phyloP scores from a whole-genome alignment of 2,888 invertebrate species.

The Dione vanillae region DNA sequence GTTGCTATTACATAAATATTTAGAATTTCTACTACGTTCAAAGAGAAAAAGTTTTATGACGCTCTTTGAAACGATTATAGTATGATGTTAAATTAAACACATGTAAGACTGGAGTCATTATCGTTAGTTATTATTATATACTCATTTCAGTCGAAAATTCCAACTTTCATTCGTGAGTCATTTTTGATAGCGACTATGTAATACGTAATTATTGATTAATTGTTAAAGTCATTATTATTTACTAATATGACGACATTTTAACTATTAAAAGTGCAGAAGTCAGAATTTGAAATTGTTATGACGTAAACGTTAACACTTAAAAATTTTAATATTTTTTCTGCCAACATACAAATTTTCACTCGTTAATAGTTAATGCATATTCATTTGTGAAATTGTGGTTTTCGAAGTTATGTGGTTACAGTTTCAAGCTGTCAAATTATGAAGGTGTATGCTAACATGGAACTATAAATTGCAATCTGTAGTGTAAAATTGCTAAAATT shows the following conservation, averaged over 20 bases:
- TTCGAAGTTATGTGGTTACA: not conserved
- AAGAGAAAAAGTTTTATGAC: not conserved
- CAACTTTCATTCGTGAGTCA: conserved; percentile 20
- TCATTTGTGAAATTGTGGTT: conserved; percentile 22
- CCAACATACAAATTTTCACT: conserved; percentile 22
- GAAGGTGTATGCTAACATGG: not conserved
- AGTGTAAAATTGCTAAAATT: too few species aligned
- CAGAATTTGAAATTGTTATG: conserved; percentile 5
- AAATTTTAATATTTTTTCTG: conserved; percentile 12
- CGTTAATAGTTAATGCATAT: conserved; percentile 23
- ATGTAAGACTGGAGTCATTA: conserved; percentile 15
- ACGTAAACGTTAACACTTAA: conserved; percentile 23
- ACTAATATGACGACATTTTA: not conserved
- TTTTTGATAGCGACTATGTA: not conserved
- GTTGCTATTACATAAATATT: conserved; percentile 1
- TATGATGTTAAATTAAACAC: conserved; percentile 9
- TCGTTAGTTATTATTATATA: conserved; percentile 13
- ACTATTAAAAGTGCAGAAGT: not conserved
- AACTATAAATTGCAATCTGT: too few species aligned
- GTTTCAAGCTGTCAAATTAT: not conserved
- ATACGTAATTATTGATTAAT: not conserved
- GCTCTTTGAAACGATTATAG: not conserved
- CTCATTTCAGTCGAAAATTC: conserved; percentile 9
- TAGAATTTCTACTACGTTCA: not conserved
- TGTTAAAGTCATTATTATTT: conserved; percentile 10